phyloP scores from a whole-genome alignment of 1,140 invertebrate species.

The Elymnias hypermnestra region DNA sequence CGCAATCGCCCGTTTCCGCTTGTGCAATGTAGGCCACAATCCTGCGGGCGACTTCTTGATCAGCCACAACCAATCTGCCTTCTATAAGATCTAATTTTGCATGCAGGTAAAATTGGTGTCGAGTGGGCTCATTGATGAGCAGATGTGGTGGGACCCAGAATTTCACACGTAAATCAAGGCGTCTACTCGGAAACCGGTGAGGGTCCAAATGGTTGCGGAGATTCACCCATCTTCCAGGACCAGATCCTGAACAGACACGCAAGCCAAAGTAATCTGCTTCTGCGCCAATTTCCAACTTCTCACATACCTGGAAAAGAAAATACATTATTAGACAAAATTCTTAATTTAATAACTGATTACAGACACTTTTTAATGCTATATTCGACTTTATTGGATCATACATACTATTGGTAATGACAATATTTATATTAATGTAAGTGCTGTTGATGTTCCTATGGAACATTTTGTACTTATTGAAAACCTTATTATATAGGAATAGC shows the following conservation, averaged over 20 bases:
- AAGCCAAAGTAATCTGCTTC: slow-evolving; percentile 93
- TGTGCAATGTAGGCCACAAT: slow-evolving; percentile 86
- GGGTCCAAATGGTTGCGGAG: slow-evolving; percentile 87
- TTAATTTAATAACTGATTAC: too few species aligned
- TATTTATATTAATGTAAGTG: too few species aligned
- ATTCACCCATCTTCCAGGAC: slow-evolving; percentile 89
- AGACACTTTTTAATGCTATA: too few species aligned
- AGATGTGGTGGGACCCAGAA: slow-evolving; percentile 94
- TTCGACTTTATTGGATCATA: too few species aligned
- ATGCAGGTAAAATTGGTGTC: slow-evolving; percentile 90
- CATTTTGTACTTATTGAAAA: too few species aligned
- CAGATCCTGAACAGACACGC: slow-evolving; percentile 80
- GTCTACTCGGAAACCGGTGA: slow-evolving; percentile 78
- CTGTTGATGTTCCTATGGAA: too few species aligned
- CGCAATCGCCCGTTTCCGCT: slow-evolving; percentile 83
- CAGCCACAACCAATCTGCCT: slow-evolving; percentile 80
- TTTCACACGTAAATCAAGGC: slow-evolving; percentile 83
- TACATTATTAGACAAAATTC: background rate
- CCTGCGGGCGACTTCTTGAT: slow-evolving; percentile 82
- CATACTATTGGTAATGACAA: too few species aligned
- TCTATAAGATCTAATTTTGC: slow-evolving; percentile 85
- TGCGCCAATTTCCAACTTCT: slow-evolving; percentile 86
- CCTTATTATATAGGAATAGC: too few species aligned
- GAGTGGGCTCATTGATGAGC: slow-evolving; percentile 88
- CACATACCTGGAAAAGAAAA: slow-evolving; percentile 83